Base-by-base conservation (phyloP, 2,113 vertebrate species). In the Poicephalus meyeri region DNA sequence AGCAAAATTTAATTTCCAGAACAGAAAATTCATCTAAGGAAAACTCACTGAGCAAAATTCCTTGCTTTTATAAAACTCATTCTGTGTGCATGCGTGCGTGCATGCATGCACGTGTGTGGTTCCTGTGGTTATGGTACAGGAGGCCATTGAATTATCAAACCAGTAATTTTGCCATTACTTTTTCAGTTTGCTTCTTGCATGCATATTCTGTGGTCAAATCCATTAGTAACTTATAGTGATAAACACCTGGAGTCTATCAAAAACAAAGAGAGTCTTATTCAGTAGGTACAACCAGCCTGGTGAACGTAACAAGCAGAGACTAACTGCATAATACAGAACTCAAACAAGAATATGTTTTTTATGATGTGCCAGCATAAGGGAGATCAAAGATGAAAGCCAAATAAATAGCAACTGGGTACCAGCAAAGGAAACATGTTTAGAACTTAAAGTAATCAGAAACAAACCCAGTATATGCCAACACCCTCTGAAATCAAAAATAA, bases 191-290 rank as follows among this genome's bases (percentile, higher is more conserved):
- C 94, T 95, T 94, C 97, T 98, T 97, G 94, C 83, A 73, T 91
- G 63, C 65, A 86, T 96, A 95, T 96, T 96, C 96, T 95, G 97
- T 64, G 96, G 98, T 98, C 96, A 97, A 97, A 98, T 97, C 97
- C 95, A 98, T 98, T 98, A 98, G 98, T 97, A 97, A 98, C 96
- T 97, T 97, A 95, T 26, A 97, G 95, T 90, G 97, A 98, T 98
- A 98, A 98, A 98, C 98, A 98, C 98, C 98, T 98, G 98, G 98
- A 98, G 97, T 97, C 98, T 95, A 98, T 98, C 98, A 98, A 98
- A 98, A 97, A 98, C 98, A 98, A 98, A 98, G 98, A 98, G 80
- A 97, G 97, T 91, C 95, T 98, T 98, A 98, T 98, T 98, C 98
- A 83, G 89, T 94, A 95, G 73, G 80, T 90, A 89, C 91, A 95